These are phyloP conservation scores for Caenorhabditis zanzibari DNA, from an alignment of 2,888 invertebrate species.

Conservation along the genomic window DNA sequence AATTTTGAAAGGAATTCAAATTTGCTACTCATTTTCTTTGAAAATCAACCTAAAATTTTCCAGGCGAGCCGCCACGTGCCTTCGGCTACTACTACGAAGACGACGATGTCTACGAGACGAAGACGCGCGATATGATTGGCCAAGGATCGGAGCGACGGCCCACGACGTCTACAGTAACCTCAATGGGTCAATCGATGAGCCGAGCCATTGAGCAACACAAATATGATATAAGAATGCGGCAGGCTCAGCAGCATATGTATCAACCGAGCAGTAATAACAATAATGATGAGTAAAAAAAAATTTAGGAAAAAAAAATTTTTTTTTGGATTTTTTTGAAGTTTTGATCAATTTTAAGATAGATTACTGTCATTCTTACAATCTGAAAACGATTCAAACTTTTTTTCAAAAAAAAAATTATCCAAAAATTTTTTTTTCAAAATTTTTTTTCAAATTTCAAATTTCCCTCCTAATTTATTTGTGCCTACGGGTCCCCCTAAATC, in stretches of 20 bases:
- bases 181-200: slow-evolving; percentile 59
- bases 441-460: neutral
- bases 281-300: slow-evolving; percentile 45
- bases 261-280: slow-evolving; percentile 66
- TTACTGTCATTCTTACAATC: too few species aligned
- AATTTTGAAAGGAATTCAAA: neutral
- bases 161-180: slow-evolving; percentile 58
- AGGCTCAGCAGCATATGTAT: slow-evolving; percentile 82
- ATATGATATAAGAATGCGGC: slow-evolving; percentile 71
- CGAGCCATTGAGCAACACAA: slow-evolving; percentile 64
- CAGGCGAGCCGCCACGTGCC: slow-evolving; percentile 75
- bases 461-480: neutral
- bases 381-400: too few species aligned
- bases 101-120: slow-evolving; percentile 82
- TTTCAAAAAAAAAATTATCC: neutral
- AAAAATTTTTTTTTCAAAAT: too few species aligned
- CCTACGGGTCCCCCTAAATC: slow-evolving; percentile 36
- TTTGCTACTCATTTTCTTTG: neutral
- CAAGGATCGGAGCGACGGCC: slow-evolving; percentile 54
- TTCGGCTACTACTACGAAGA: slow-evolving; percentile 83
- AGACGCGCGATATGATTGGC: slow-evolving; percentile 41
- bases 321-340: too few species aligned
- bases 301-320: too few species aligned
- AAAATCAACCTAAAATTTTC: neutral
- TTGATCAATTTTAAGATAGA: too few species aligned